These are phyloP conservation scores for Ctenochaetus hawaiiensis DNA, from an alignment of 2,797 vertebrate genomes.

Conservation along the genomic window DNA sequence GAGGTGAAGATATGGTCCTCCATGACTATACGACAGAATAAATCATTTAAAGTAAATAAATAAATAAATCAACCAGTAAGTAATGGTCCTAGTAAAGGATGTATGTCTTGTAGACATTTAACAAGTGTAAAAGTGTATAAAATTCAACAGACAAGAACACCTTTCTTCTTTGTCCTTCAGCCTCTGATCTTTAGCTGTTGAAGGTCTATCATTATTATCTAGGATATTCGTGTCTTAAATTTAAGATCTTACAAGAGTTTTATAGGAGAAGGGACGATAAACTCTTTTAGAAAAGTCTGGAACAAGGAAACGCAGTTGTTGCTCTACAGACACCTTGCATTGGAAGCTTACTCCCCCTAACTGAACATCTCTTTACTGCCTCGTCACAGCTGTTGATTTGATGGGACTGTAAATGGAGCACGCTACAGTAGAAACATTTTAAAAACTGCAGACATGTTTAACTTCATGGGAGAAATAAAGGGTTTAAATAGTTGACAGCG, in stretches of 20 bases:
- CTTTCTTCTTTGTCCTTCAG: background rate
- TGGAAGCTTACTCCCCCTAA: background rate
- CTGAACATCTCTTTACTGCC: background rate
- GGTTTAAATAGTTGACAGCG: background rate
- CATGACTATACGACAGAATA: slow-evolving; percentile 6
- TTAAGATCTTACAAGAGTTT: too few species aligned
- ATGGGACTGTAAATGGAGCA: background rate
- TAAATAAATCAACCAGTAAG: slow-evolving; percentile 23
- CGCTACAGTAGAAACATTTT: background rate
- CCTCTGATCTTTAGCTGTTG: background rate
- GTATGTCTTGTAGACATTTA: slow-evolving; percentile 3
- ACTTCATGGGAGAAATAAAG: background rate
- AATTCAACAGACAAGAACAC: slow-evolving; percentile 1
- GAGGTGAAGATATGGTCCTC: background rate
- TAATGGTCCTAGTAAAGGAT: slow-evolving; percentile 2
- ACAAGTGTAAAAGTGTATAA: slow-evolving; percentile 4
- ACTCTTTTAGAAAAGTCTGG: background rate
- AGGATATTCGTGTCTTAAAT: slow-evolving; percentile 1
- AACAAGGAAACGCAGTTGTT: background rate
- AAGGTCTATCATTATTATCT: background rate
- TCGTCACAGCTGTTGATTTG: background rate
- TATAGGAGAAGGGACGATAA: background rate
- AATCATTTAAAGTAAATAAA: background rate
- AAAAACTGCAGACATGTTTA: background rate
- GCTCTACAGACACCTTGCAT: background rate